Conservation (phyloP, 2,797 vertebrate species). For the Pteropus rufus region DNA sequence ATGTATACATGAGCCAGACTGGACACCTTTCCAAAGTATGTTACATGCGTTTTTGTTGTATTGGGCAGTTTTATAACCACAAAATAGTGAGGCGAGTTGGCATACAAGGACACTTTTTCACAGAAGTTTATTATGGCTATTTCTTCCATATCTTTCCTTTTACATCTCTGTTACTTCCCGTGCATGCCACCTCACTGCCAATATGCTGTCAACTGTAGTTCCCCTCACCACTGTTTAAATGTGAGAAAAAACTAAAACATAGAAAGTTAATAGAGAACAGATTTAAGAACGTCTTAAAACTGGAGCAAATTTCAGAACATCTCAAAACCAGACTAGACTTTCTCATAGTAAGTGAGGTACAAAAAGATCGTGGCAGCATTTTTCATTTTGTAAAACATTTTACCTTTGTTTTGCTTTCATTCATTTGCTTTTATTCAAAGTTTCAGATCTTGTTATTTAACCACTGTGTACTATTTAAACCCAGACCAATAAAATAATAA, state of each 20-base stretch:
- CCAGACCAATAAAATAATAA: not conserved
- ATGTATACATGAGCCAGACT: not conserved
- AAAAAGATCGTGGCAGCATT: not conserved
- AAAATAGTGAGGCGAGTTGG: not conserved
- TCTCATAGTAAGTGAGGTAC: not conserved
- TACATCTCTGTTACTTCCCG: not conserved
- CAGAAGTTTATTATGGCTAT: not conserved
- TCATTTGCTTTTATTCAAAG: not conserved
- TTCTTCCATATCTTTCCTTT: not conserved
- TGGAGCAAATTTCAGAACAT: not conserved
- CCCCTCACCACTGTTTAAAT: not conserved
- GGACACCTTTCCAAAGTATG: not conserved
- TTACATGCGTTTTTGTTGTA: not conserved
- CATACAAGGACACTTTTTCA: not conserved
- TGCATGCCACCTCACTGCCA: not conserved
- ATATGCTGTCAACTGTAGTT: not conserved
- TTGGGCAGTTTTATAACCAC: not conserved
- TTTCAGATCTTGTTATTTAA: not conserved
- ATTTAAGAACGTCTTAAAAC: not conserved
- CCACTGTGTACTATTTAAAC: not conserved
- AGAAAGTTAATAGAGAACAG: not conserved
- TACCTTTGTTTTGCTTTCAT: not conserved
- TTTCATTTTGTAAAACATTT: not conserved
- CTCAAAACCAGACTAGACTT: not conserved
- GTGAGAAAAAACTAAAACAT: not conserved